phyloP scores from a whole-genome alignment of 2,797 vertebrate species.

The Pterois miles region DNA sequence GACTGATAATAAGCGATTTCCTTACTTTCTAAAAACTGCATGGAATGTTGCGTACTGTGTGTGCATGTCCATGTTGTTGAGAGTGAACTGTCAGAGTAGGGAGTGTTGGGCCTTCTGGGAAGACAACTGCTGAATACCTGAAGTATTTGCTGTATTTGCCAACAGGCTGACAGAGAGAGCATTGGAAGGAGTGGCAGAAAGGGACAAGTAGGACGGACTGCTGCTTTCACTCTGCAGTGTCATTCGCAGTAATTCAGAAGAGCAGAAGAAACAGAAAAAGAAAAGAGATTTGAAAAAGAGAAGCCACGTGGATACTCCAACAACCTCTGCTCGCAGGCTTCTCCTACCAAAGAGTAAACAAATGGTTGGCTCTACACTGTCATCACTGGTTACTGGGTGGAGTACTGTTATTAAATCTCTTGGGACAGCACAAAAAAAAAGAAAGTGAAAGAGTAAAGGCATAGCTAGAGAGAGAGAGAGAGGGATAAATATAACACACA shows the following conservation, averaged over 20 bases:
- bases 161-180: constrained; percentile 59
- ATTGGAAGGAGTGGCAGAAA: background rate
- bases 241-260: background rate
- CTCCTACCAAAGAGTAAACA: constrained; percentile 67
- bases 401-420: constrained; percentile 78
- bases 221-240: background rate
- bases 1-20: background rate
- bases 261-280: background rate
- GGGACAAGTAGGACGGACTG: background rate
- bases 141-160: constrained; percentile 43
- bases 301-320: constrained; percentile 33
- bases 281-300: background rate
- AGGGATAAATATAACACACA: constrained; percentile 69
- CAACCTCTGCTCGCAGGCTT: constrained; percentile 14
- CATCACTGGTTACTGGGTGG: constrained; percentile 80
- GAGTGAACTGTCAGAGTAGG: constrained; percentile 15
- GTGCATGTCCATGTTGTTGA: constrained; percentile 2
- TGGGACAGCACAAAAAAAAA: constrained; percentile 58
- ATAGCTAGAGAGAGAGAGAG: constrained; percentile 17
- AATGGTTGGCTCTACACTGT: constrained; percentile 60
- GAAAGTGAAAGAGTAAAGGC: constrained; percentile 65
- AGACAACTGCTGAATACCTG: constrained; percentile 65
- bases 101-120: constrained; percentile 11
- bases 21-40: background rate
- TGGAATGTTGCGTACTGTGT: background rate